Conservation (phyloP, 2,797 vertebrate genomes). For the Phrynocephalus guinanensis region DNA sequence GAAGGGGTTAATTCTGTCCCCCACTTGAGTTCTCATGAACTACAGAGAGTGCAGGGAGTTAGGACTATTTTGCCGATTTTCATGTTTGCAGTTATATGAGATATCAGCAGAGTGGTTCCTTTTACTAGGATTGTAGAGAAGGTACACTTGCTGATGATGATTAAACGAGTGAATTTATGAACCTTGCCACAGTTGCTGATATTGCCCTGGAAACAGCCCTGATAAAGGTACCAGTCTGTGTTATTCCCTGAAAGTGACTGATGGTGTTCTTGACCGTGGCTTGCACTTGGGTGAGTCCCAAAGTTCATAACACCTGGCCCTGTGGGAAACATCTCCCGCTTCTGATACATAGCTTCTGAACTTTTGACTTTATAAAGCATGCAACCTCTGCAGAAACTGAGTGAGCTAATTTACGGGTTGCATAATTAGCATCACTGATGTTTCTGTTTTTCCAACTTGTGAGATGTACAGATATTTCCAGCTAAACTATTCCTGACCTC, state of each 20-base stretch:
- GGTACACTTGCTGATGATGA: background rate
- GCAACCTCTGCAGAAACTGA: background rate
- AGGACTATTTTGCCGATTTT: background rate
- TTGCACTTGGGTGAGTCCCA: background rate
- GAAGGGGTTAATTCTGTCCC: background rate
- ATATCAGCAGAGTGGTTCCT: background rate
- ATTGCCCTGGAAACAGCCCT: conserved; percentile 7
- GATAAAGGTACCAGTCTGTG: background rate
- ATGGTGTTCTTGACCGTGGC: background rate
- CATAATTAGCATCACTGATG: background rate
- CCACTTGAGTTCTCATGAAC: no score
- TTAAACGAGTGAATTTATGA: background rate
- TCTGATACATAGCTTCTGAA: background rate
- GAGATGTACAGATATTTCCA: background rate
- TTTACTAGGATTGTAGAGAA: background rate
- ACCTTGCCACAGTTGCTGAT: background rate
- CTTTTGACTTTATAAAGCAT: background rate
- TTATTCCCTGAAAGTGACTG: background rate
- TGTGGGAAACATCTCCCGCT: background rate
- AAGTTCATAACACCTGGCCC: background rate
- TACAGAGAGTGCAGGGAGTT: background rate
- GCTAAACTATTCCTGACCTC: background rate
- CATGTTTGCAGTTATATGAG: background rate
- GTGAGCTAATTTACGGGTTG: background rate
- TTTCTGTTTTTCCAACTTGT: background rate